Evolutionary conservation across 2,113 vertebrate species (phyloP), one percentile per base, ranked within the genome.

Genomic region (Aspidoscelis tigris): DNA sequence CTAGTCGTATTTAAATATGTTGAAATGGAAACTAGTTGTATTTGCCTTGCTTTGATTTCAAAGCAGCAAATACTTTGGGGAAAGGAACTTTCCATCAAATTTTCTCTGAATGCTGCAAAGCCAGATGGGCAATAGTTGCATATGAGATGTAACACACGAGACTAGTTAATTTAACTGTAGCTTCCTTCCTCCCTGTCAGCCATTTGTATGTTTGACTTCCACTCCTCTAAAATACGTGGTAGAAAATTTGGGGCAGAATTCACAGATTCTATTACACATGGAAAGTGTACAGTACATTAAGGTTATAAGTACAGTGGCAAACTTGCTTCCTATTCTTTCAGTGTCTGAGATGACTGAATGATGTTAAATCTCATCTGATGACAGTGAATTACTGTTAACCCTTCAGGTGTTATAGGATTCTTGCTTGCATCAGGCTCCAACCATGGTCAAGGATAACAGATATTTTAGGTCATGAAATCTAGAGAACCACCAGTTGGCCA

Each of bases 11-110:
- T 66, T 84, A 33, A 33, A 71, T 22, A 21, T 1, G 0, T 0
- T 76, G 7, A 68, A 68, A 53, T 50, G 47, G 47, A 76, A 85
- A 85, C 84, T 78, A 76, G 84, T 21, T 1, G 64, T 70, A 88
- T 82, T 66, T 84, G 21, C n/a, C 73, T 21, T 0, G 0, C 53
- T 39, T 41, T 20, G 18, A 33, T 69, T 12, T 9, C 21, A 79
- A 86, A 26, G 11, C 0, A 87, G 53, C n/a, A 89, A 85, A 81
- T 80, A 18, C 39, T 0, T 74, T 22, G 12, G 14, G 43, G 18
- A n/a, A 20, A 33, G 44, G 39, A n/a, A 12, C 53, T 64, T 6
- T 0, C 43, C 80, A 4, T 75, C 26, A 24, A 50, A 21, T 10
- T 66, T 66, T 80, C 5, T 47, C 68, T 66, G 24, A 53, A 53